Conservation (phyloP, 2,113 vertebrate genomes). For the Podarcis raffonei region DNA sequence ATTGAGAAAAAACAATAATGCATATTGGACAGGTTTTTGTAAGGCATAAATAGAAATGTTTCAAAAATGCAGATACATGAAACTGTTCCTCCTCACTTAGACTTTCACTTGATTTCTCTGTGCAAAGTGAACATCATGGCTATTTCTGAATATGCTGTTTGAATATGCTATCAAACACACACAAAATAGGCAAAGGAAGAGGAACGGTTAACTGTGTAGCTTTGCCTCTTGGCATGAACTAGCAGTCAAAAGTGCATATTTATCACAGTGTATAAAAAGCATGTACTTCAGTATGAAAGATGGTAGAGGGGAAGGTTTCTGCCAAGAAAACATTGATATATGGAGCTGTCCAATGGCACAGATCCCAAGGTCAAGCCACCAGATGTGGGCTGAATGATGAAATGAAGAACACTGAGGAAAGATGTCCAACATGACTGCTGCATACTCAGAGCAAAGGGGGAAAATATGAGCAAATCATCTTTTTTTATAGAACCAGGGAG, state of each 20-base stretch:
- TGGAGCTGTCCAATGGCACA: slow-evolving; percentile 50
- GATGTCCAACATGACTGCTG: slow-evolving; percentile 28
- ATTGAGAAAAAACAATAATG: slow-evolving; percentile 1
- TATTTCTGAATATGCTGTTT: slow-evolving; percentile 8
- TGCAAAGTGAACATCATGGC: slow-evolving; percentile 37
- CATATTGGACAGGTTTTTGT: neutral
- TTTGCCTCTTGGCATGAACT: slow-evolving; percentile 55
- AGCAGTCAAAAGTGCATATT: slow-evolving; percentile 58
- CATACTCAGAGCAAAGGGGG: slow-evolving; percentile 17
- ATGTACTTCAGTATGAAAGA: slow-evolving; percentile 45
- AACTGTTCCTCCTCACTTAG: neutral
- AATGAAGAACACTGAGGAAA: slow-evolving; percentile 48
- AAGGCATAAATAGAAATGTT: neutral
- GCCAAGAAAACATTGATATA: slow-evolving; percentile 61
- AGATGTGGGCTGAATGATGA: slow-evolving; percentile 57
- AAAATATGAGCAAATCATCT: slow-evolving; percentile 31
- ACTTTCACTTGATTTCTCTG: neutral
- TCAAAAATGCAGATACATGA: neutral
- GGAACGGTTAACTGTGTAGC: slow-evolving; percentile 47
- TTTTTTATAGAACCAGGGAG: slow-evolving; percentile 27
- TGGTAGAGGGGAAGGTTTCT: slow-evolving; percentile 48
- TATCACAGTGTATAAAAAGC: slow-evolving; percentile 57
- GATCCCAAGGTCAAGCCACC: slow-evolving; percentile 44
- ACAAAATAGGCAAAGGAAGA: slow-evolving; percentile 24
- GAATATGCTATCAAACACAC: slow-evolving; percentile 2